Percentiles rank a stretch among this genome's conserved stretches.
These are phyloP conservation scores for Toxostoma redivivum DNA, from an alignment of 2,113 vertebrate genomes.

Conservation along the genomic window DNA sequence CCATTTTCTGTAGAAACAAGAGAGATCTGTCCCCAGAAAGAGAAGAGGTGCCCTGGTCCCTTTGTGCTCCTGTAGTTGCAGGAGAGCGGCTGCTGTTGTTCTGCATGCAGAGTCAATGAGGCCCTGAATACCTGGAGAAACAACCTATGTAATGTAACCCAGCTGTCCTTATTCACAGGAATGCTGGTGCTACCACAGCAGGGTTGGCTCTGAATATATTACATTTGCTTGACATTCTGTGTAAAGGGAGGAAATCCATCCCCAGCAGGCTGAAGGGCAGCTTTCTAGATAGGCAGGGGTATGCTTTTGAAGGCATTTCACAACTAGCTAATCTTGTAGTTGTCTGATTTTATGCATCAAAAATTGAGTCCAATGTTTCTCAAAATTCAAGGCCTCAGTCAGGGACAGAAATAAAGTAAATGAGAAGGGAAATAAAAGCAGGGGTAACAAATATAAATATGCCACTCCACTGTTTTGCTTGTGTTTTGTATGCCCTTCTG, in stretches of 20 bases:
- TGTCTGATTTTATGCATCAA: background rate
- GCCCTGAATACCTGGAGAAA: background rate
- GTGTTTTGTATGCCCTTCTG: background rate
- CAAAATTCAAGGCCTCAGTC: background rate
- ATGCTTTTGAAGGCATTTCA: background rate
- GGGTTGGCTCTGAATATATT: background rate
- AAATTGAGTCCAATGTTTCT: background rate
- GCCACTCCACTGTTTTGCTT: background rate
- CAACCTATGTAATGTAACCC: rapidly evolving
- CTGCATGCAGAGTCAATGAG: background rate
- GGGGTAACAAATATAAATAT: background rate
- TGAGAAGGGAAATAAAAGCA: background rate
- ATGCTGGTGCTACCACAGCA: background rate
- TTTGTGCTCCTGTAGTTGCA: background rate
- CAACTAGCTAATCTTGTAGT: background rate
- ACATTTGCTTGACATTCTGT: background rate
- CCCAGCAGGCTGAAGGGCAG: background rate
- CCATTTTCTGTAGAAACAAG: background rate
- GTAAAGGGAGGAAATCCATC: background rate
- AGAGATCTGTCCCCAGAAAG: background rate
- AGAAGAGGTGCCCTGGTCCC: background rate
- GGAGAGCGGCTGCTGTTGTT: background rate
- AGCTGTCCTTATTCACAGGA: background rate
- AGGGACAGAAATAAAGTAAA: background rate
- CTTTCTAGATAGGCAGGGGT: background rate